Evolutionary conservation across 2,888 invertebrate genomes (phyloP).

Genomic region (Melanostoma mellinum): DNA sequence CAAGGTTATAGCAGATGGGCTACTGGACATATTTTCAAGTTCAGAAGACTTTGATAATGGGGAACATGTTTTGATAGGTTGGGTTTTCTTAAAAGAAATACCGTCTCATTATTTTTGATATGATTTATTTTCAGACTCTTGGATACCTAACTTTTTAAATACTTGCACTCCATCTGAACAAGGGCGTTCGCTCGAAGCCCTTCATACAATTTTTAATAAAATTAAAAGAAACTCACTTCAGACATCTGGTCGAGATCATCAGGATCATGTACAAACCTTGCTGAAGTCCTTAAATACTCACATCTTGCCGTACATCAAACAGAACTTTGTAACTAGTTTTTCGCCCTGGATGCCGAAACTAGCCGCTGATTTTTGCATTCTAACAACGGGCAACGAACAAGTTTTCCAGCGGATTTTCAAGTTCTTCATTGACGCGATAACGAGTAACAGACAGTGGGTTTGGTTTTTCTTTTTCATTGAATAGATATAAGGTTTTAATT

Average conservation of each 20-base stretch:
- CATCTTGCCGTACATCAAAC: constrained; percentile 79
- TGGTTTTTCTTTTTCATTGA: neutral
- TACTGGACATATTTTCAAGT: constrained; percentile 77
- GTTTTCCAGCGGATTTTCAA: constrained; percentile 77
- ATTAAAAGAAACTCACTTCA: constrained; percentile 65
- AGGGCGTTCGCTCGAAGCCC: constrained; percentile 79
- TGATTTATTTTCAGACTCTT: constrained; percentile 74
- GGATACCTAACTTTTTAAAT: constrained; percentile 80
- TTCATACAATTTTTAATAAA: constrained; percentile 78
- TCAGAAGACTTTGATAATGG: constrained; percentile 78
- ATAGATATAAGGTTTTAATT: constrained; percentile 1
- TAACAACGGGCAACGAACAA: constrained; percentile 71
- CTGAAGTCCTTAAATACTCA: constrained; percentile 78
- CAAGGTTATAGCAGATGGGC: constrained; percentile 76
- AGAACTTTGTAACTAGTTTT: constrained; percentile 77
- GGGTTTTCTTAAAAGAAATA: neutral
- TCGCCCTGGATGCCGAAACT: constrained; percentile 79
- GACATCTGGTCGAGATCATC: constrained; percentile 55
- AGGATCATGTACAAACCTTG: constrained; percentile 59
- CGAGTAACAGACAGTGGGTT: constrained; percentile 76
- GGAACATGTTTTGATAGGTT: constrained; percentile 78
- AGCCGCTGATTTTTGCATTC: constrained; percentile 79
- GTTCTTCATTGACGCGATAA: constrained; percentile 76
- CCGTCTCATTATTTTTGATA: no score
- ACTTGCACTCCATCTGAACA: constrained; percentile 78